These are phyloP conservation scores for Nasalis larvatus DNA, from an alignment of 2,113 vertebrate species.

Conservation along the genomic window DNA sequence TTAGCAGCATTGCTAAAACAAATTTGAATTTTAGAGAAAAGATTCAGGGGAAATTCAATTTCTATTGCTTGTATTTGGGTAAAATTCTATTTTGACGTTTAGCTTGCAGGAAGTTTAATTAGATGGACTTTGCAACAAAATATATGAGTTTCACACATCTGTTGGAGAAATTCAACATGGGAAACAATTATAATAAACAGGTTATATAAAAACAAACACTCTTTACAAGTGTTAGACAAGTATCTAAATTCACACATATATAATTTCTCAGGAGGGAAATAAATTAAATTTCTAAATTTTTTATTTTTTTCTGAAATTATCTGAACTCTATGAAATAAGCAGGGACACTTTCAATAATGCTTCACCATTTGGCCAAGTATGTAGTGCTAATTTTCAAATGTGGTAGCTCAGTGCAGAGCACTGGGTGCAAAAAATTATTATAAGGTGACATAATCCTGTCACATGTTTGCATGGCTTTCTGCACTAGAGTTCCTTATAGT, in stretches of 20 bases:
- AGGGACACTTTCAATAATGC: neutral
- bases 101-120: constrained; percentile 53
- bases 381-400: neutral
- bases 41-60: neutral
- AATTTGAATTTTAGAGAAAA: constrained; percentile 37
- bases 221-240: constrained; percentile 3
- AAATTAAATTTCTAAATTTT: constrained; percentile 31
- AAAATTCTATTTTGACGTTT: constrained; percentile 31
- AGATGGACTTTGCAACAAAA: constrained; percentile 37
- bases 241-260: neutral
- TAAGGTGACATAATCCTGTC: neutral
- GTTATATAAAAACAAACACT: constrained; percentile 27
- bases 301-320: neutral
- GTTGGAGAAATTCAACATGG: neutral
- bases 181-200: constrained; percentile 45
- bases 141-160: constrained; percentile 48
- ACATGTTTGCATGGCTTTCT: neutral
- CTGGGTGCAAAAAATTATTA: neutral
- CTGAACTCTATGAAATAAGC: neutral
- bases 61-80: neutral
- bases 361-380: neutral
- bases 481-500: neutral
- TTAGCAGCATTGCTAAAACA: neutral
- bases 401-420: neutral
- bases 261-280: neutral